Evolutionary conservation across 2,888 invertebrate genomes (phyloP).

Genomic region (Girardia tigrina): DNA sequence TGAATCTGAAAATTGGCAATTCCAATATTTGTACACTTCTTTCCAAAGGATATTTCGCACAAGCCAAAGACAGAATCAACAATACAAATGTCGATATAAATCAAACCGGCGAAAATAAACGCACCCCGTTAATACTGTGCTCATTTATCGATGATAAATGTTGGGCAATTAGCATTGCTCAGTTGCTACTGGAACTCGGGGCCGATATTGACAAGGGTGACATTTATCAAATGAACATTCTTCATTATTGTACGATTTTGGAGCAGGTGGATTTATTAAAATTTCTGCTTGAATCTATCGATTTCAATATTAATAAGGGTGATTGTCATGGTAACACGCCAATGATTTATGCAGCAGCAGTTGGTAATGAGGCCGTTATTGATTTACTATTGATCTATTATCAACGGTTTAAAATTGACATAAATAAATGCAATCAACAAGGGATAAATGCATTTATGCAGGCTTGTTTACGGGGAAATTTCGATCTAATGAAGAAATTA

Average conservation of each 20-base stretch:
- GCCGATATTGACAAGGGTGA: not conserved
- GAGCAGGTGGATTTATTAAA: not conserved
- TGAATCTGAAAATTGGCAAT: too few species aligned
- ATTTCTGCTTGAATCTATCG: not conserved
- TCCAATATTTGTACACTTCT: conserved; percentile 12
- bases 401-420: not conserved
- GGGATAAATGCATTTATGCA: not conserved
- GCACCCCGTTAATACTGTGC: not conserved
- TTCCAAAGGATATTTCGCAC: not conserved
- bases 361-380: not conserved
- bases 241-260: not conserved
- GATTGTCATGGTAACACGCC: not conserved
- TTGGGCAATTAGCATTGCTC: not conserved
- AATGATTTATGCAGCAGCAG: not conserved
- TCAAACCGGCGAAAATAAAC: conserved; percentile 5
- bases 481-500: not conserved
- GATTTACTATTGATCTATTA: not conserved
- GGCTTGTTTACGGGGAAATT: not conserved
- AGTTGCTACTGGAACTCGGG: not conserved
- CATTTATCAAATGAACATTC: not conserved
- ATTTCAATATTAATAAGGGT: conserved; percentile 12
- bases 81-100: conserved; percentile 7
- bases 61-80: not conserved
- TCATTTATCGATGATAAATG: not conserved
- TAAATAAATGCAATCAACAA: not conserved